Percentiles rank a stretch among this genome's conserved stretches.
Conservation (phyloP, 2,888 invertebrate genomes). For the Fragum whitleyi region DNA sequence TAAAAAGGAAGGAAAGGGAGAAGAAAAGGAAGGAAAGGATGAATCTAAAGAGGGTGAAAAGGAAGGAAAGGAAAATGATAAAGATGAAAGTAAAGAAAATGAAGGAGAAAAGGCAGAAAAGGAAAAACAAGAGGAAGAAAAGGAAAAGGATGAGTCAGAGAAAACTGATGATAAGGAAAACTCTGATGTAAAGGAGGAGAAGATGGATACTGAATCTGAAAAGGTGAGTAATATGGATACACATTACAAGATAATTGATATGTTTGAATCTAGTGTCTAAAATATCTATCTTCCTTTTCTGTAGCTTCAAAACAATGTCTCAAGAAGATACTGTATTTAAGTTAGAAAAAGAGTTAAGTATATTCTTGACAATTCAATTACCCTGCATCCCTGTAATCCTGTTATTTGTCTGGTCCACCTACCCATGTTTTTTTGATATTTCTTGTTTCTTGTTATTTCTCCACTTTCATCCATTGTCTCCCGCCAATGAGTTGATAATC, state of each 20-base stretch:
- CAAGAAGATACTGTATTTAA: too few species aligned
- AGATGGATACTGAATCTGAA: conserved; percentile 34
- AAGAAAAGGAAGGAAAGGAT: conserved; percentile 42
- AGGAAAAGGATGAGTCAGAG: background rate
- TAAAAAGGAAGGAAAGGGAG: conserved; percentile 62
- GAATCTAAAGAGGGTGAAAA: conserved; percentile 71
- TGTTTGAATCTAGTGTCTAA: too few species aligned
- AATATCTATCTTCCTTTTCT: too few species aligned
- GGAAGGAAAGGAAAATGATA: conserved; percentile 71
- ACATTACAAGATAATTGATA: too few species aligned
- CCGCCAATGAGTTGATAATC: too few species aligned
- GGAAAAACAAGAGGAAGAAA: conserved; percentile 20
- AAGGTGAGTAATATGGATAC: background rate
- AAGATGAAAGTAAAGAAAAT: conserved; percentile 68
- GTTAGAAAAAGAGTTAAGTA: background rate
- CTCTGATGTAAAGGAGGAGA: conserved; percentile 42
- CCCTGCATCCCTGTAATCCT: too few species aligned
- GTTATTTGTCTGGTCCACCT: too few species aligned
- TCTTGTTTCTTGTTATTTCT: too few species aligned
- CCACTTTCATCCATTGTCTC: too few species aligned
- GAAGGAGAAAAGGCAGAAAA: conserved; percentile 83
- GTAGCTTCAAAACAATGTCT: too few species aligned
- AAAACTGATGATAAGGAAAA: conserved; percentile 30
- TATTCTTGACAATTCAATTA: too few species aligned
- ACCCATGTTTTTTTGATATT: too few species aligned